A percentile compares a stretch with the other conserved stretches of the same genome.
These are phyloP conservation scores for Corythornis madagascariensis DNA, from an alignment of 2,113 vertebrate genomes.

Conservation along the genomic window DNA sequence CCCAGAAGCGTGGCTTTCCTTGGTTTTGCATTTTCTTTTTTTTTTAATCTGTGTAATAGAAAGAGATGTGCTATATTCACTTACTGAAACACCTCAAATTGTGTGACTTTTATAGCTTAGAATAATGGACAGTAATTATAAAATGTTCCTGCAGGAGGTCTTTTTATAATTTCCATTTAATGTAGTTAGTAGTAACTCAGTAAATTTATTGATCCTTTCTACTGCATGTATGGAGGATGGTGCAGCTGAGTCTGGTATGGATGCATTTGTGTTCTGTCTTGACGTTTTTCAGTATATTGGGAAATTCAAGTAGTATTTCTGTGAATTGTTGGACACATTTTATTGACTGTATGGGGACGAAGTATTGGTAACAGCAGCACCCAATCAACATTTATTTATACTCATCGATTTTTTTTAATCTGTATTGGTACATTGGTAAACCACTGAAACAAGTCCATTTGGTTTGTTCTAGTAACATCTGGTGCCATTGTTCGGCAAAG, in stretches of 20 bases:
- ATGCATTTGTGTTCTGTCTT: neutral
- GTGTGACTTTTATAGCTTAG: neutral
- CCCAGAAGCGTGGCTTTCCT: neutral
- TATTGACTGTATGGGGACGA: neutral
- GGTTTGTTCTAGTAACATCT: neutral
- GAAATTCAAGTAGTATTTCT: neutral
- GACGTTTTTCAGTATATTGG: neutral
- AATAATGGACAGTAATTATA: neutral
- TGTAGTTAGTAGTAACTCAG: neutral
- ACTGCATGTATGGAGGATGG: neutral
- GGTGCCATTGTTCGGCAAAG: neutral
- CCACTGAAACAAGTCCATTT: neutral
- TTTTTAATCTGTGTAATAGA: neutral
- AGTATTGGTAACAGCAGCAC: neutral
- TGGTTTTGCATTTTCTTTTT: neutral
- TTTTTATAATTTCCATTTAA: neutral
- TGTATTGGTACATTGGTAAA: neutral
- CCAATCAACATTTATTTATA: neutral
- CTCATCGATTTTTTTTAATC: neutral
- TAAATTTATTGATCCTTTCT: neutral
- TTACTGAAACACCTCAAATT: neutral
- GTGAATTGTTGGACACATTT: neutral
- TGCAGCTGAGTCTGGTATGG: fast-evolving
- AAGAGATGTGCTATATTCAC: neutral
- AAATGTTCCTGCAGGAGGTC: neutral